Conservation (phyloP, 2,113 vertebrate species). For the Entelurus aequoreus region DNA sequence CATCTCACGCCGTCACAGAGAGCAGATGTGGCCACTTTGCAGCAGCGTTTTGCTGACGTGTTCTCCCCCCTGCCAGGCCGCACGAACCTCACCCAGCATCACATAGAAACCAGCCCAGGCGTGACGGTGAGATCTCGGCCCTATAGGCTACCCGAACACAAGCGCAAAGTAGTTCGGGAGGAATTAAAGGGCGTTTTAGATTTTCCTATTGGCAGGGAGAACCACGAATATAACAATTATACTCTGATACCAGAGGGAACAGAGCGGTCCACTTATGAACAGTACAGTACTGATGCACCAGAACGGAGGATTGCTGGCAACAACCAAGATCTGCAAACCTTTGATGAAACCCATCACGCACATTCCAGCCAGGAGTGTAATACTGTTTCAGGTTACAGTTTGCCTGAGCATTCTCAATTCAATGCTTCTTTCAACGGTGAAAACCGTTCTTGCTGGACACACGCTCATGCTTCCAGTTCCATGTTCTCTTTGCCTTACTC, state of each 20-base stretch:
- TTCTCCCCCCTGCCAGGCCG: no score
- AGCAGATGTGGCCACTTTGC: no score
- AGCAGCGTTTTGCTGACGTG: no score
- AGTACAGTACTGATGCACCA: no score
- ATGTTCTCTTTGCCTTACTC: background rate
- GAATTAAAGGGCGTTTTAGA: no score
- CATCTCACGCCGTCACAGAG: no score
- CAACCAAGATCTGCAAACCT: background rate
- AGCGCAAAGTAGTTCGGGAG: no score
- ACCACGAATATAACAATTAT: background rate
- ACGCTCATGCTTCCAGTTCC: background rate
- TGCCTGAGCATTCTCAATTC: slow-evolving; percentile 2
- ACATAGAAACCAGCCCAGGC: no score
- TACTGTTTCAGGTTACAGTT: slow-evolving; percentile 8
- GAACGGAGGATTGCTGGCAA: background rate
- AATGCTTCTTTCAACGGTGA: background rate
- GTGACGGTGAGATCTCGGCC: no score
- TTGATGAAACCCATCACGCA: background rate
- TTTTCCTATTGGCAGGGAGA: background rate
- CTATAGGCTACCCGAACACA: no score
- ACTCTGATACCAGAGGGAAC: background rate
- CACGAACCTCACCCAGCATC: no score
- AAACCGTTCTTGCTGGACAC: background rate
- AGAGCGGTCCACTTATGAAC: background rate
- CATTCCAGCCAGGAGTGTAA: background rate